Evolutionary conservation across 2,888 invertebrate genomes (phyloP), one percentile per base, ranked within the genome.

Genomic region (Mystacides longicornis): DNA sequence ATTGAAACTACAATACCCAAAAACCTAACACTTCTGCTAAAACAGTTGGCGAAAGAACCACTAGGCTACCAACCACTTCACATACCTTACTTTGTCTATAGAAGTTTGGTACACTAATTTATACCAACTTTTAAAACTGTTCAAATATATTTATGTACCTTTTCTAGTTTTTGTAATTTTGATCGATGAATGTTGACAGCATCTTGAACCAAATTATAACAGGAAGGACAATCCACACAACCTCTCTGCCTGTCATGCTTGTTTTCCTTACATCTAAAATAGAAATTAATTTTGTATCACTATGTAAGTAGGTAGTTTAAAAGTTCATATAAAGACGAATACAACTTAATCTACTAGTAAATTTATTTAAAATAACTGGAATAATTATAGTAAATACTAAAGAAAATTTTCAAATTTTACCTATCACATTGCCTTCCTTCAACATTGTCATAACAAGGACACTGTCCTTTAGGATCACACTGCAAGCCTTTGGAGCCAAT

Each of bases 171-270:
- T 2, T 77, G 75, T 50, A 96, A 72, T 64, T 90, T 88, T 21
- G 69, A 73, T 55, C 90, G 77, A 65, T 94, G 93, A 7, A 78
- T 74, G 66, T 87, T 83, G 5, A 90, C 92, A 0, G 91, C 88
- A 57, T 89, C 87, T 67, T 91, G 89, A 0, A 99, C 93, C 9
- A 99, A 78, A 68, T 92, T 92, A 71, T 99, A 99, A 71, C 98
- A 99, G 9, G 90, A 84, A 0, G 94, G 94, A 68, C 99, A 99
- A 66, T 93, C 86, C 48, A 88, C 78, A 64, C 93, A 93, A 16
- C 94, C 95, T 55, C 87, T 85, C 60, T 93, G 89, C 22, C 94
- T 83, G 68, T 96, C 89, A 67, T 86, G 87, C 69, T 95, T 96
- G 70, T 99, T 99, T 69, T 98, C 98, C 73, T 93, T 92, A 70